phyloP scores from a whole-genome alignment of 2,113 vertebrate species.

The Meriones unguiculatus region DNA sequence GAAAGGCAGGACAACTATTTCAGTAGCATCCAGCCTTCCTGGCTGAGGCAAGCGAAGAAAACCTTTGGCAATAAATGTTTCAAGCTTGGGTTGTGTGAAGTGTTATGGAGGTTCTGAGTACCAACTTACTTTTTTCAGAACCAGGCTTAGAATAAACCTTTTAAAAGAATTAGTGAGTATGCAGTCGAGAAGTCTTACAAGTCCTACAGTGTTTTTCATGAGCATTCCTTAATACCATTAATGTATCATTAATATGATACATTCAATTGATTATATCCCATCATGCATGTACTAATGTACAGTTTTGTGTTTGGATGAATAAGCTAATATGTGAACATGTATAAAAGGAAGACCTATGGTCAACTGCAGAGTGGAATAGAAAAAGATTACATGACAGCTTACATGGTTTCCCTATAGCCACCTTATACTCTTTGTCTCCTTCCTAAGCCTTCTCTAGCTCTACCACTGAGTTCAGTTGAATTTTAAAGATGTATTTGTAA shows the following conservation, averaged over 20 bases:
- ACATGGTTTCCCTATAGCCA: not conserved
- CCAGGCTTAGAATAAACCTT: not conserved
- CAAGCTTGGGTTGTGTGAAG: not conserved
- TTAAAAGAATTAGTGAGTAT: not conserved
- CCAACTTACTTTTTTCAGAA: not conserved
- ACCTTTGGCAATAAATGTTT: not conserved
- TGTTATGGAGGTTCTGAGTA: not conserved
- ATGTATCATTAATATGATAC: slow-evolving; percentile 11
- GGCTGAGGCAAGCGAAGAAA: not conserved
- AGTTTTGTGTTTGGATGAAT: not conserved
- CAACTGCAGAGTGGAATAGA: not conserved
- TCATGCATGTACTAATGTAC: not conserved
- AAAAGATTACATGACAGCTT: not conserved
- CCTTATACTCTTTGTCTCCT: not conserved
- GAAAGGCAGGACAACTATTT: not conserved
- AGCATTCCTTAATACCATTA: not conserved
- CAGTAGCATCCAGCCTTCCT: not conserved
- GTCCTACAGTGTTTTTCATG: not conserved
- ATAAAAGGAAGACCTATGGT: not conserved
- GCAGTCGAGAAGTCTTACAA: not conserved
- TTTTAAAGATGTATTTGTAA: slow-evolving; percentile 30
- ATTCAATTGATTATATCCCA: slow-evolving; percentile 15
- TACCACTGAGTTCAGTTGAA: not conserved
- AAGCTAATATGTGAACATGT: not conserved
- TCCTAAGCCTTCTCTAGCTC: not conserved